Conservation (phyloP, 2,888 invertebrate genomes). For the Orthonevra nobilis region DNA sequence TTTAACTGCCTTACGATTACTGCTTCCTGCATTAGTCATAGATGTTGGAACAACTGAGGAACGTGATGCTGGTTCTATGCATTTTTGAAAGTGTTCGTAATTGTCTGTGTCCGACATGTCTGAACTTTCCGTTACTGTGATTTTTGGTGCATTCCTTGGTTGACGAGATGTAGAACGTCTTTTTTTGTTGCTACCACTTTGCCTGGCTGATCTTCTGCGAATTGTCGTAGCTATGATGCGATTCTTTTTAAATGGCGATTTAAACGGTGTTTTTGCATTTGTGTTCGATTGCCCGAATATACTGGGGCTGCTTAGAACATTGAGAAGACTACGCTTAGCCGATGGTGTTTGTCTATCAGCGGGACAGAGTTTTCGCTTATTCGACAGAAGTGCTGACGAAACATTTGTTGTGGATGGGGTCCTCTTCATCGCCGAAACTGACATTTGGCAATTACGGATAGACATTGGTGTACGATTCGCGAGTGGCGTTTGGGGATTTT, state of each 20-base stretch:
- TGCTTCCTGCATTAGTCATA: background rate
- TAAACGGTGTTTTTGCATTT: constrained; percentile 65
- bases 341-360: constrained; percentile 68
- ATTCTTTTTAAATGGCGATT: constrained; percentile 73
- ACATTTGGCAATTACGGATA: constrained; percentile 70
- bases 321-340: constrained; percentile 77
- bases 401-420: constrained; percentile 74
- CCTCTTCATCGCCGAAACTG: constrained; percentile 73
- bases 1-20: constrained; percentile 33
- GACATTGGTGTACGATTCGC: constrained; percentile 75
- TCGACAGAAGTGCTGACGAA: constrained; percentile 44
- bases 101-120: constrained; percentile 66
- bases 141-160: constrained; percentile 46
- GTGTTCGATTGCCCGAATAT: constrained; percentile 40
- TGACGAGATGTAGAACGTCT: constrained; percentile 68
- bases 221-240: constrained; percentile 75
- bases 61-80: constrained; percentile 72
- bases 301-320: constrained; percentile 73
- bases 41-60: constrained; percentile 70
- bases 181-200: constrained; percentile 73
- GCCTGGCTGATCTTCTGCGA: constrained; percentile 73
- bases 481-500: constrained; percentile 72
- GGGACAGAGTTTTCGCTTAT: constrained; percentile 73
- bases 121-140: constrained; percentile 47
- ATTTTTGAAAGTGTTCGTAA: constrained; percentile 73